Conservation (phyloP, 92 coral and sea anemone species). For the Bergia puertoricense region DNA sequence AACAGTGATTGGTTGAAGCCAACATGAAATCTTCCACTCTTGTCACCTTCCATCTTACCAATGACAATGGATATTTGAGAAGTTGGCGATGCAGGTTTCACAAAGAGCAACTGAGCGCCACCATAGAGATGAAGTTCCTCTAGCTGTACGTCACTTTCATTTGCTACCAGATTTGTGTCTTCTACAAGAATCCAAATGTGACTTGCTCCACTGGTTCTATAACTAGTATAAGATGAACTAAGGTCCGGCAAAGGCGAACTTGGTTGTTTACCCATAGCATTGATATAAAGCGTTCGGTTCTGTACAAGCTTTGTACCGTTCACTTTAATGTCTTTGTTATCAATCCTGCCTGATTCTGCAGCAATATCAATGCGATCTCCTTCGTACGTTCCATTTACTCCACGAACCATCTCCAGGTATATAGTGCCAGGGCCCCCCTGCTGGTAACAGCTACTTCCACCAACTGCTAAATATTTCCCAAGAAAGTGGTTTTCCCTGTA, state of each 20-base stretch:
- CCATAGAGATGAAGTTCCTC: constrained; percentile 69
- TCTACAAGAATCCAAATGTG: constrained; percentile 65
- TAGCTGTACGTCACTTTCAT: constrained; percentile 59
- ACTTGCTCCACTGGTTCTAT: constrained; percentile 46
- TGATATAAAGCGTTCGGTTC: constrained; percentile 67
- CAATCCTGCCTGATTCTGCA: constrained; percentile 43
- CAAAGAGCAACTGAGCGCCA: constrained; percentile 68
- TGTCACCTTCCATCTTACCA: constrained; percentile 67
- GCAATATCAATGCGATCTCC: constrained; percentile 57
- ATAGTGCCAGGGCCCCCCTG: constrained; percentile 77
- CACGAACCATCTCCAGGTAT: constrained; percentile 63
- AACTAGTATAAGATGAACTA: constrained; percentile 56
- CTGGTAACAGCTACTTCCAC: constrained; percentile 62
- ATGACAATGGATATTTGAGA: constrained; percentile 50
- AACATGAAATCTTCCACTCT: constrained; percentile 56
- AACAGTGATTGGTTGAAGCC: constrained; percentile 66
- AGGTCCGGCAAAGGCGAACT: constrained; percentile 55
- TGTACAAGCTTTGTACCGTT: constrained; percentile 1
- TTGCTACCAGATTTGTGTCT: constrained; percentile 33
- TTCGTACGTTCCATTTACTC: constrained; percentile 50
- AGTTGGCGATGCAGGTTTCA: constrained; percentile 48
- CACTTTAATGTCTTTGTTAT: not conserved
- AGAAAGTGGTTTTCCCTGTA: constrained; percentile 64
- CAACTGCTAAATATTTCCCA: constrained; percentile 63
- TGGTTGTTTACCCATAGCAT: constrained; percentile 64